Percentiles rank a stretch among this genome's conserved stretches.
Conservation (phyloP, 2,113 vertebrate species). For the Malurus melanocephalus region DNA sequence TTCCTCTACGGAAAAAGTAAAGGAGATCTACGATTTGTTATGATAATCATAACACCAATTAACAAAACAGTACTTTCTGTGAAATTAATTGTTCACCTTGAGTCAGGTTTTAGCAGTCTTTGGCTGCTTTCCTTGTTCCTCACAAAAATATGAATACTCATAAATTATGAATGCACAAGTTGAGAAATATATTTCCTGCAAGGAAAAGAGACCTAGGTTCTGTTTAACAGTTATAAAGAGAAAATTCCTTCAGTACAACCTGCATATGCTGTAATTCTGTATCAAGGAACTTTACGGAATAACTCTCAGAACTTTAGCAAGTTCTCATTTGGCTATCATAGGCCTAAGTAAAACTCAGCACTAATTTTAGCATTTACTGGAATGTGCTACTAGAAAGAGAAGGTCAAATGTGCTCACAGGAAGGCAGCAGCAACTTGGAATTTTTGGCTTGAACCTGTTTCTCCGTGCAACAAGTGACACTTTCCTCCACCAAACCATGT, state of each 20-base stretch:
- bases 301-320: neutral
- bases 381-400: neutral
- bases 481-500: neutral
- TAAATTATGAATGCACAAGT: neutral
- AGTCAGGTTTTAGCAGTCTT: neutral
- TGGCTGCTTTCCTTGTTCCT: neutral
- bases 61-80: neutral
- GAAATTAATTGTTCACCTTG: neutral
- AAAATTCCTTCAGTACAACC: neutral
- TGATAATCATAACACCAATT: neutral
- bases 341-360: neutral
- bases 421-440: neutral
- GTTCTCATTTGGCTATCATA: neutral
- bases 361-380: neutral
- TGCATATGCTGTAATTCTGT: accelerated
- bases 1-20: neutral
- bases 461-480: neutral
- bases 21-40: neutral
- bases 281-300: neutral
- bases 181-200: neutral
- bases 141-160: neutral
- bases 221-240: neutral
- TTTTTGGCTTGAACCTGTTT: neutral
- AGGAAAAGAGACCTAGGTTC: neutral
- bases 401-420: neutral